Evolutionary conservation across 2,113 vertebrate genomes (phyloP).

Genomic region (Apistogramma diplotaenia): DNA sequence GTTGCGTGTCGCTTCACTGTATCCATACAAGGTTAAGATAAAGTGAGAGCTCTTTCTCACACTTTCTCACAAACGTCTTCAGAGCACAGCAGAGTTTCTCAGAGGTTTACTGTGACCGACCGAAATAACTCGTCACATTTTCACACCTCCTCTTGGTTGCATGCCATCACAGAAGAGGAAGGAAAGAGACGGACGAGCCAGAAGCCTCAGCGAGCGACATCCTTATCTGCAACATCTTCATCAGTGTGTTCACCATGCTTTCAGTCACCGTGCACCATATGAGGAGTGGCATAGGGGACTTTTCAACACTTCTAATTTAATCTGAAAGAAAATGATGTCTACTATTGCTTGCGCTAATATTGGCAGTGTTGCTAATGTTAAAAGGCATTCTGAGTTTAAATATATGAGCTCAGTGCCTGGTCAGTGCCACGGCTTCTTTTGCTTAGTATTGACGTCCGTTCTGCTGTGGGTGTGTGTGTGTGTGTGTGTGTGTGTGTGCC

Average conservation of each 20-base stretch:
- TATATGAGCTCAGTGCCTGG: background rate
- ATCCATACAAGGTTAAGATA: background rate
- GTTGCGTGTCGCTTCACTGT: background rate
- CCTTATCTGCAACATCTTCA: conserved; percentile 36
- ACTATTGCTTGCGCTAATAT: background rate
- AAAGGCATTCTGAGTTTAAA: background rate
- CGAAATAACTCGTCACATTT: conserved; percentile 47
- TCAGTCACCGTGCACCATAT: background rate
- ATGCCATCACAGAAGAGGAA: conserved; percentile 58
- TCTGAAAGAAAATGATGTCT: background rate
- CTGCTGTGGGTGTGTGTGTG: no score
- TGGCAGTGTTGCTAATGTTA: background rate
- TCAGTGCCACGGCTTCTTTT: background rate
- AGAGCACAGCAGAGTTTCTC: conserved; percentile 20
- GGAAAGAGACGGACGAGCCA: conserved; percentile 14
- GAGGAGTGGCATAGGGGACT: background rate
- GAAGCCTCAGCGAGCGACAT: conserved; percentile 15
- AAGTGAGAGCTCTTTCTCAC: conserved; percentile 33
- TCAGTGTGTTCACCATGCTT: background rate
- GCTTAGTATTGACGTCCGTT: background rate
- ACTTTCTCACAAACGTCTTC: conserved; percentile 45
- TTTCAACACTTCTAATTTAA: background rate
- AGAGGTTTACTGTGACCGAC: conserved; percentile 2
- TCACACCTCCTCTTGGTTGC: conserved; percentile 52
- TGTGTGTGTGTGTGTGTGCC: no score